phyloP scores from a whole-genome alignment of 2,113 vertebrate genomes.

The Stegastes partitus region DNA sequence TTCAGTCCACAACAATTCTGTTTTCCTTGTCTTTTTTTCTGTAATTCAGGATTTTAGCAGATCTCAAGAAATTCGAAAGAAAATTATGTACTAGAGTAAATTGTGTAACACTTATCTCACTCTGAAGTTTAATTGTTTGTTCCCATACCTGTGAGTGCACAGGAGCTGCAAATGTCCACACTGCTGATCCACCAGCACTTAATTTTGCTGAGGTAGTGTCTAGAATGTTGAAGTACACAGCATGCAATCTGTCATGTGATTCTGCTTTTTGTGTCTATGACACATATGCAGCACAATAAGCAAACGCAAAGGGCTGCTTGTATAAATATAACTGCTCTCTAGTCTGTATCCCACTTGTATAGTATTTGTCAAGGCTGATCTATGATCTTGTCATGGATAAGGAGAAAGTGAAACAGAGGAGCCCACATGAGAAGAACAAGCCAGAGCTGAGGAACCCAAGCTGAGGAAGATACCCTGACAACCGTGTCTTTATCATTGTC shows the following conservation, averaged over 20 bases:
- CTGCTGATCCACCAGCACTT: conserved; percentile 26
- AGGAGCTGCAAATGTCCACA: conserved; percentile 1
- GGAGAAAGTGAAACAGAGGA: conserved; percentile 3
- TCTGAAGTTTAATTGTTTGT: conserved; percentile 6
- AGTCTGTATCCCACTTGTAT: background rate
- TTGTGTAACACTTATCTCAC: background rate
- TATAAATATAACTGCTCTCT: conserved; percentile 8
- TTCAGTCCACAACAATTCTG: background rate
- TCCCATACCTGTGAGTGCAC: conserved; percentile 7
- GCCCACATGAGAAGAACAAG: conserved; percentile 9
- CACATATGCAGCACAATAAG: background rate
- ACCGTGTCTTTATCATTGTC: conserved; percentile 45
- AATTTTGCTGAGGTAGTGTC: background rate
- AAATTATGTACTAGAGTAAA: conserved; percentile 2
- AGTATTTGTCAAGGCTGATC: conserved; percentile 27
- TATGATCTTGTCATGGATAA: conserved; percentile 24
- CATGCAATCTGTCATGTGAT: background rate
- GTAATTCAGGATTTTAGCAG: conserved; percentile 1
- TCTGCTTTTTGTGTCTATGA: background rate
- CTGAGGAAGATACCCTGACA: conserved; percentile 41
- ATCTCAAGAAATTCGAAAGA: background rate
- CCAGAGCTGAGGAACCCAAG: conserved; percentile 25
- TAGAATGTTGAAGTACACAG: background rate
- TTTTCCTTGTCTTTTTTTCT: background rate
- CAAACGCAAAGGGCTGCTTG: background rate